These are phyloP conservation scores for Andrena camellia DNA, from an alignment of 2,888 invertebrate genomes.

Conservation along the genomic window DNA sequence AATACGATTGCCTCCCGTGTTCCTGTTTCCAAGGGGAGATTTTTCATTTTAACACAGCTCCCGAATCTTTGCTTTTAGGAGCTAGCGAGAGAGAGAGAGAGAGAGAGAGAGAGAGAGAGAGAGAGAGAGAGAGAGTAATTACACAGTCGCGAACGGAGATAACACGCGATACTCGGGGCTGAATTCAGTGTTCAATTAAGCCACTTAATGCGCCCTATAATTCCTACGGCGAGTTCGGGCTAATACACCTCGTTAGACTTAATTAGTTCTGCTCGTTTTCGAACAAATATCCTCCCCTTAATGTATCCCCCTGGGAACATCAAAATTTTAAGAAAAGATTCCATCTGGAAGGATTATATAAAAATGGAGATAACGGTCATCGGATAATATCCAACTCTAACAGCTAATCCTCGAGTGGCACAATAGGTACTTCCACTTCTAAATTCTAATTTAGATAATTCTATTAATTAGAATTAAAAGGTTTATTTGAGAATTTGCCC, in stretches of 20 bases:
- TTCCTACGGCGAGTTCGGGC: conserved; percentile 27
- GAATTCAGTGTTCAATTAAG: conserved; percentile 61
- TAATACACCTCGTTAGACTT: conserved; percentile 51
- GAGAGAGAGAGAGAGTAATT: conserved; percentile 2
- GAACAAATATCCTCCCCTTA: background rate
- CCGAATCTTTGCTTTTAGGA: background rate
- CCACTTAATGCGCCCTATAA: conserved; percentile 42
- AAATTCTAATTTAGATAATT: no score
- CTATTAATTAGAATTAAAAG: no score
- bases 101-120: no score
- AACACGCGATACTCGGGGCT: conserved; percentile 33
- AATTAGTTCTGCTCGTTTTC: conserved; percentile 36
- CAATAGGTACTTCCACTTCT: no score
- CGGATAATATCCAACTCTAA: no score
- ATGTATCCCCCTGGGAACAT: background rate
- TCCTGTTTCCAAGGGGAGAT: no score
- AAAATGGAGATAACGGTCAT: no score
- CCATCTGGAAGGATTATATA: no score
- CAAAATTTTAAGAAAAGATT: background rate
- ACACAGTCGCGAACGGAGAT: conserved; percentile 29
- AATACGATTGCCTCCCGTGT: no score
- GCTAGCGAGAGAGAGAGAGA: no score
- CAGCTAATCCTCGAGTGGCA: no score
- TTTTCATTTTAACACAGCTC: background rate
- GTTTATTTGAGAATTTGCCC: no score